Evolutionary conservation across 2,797 vertebrate species (phyloP).

Genomic region (Glossophaga mutica): DNA sequence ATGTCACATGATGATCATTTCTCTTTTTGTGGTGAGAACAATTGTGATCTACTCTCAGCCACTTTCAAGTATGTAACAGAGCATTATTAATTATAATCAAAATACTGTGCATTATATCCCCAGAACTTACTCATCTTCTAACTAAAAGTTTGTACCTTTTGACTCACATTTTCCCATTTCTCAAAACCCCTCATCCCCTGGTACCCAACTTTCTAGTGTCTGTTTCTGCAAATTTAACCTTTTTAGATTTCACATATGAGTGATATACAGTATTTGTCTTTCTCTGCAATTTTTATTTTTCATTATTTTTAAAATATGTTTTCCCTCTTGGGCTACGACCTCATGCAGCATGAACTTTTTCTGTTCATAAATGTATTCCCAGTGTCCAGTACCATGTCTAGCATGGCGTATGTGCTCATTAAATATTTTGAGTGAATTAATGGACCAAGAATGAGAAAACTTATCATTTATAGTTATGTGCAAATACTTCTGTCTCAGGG

Average conservation of each 20-base stretch:
- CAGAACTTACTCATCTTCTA: neutral
- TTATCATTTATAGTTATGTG: neutral
- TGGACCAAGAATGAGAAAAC: neutral
- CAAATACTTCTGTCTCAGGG: neutral
- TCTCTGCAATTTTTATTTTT: neutral
- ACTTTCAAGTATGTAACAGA: neutral
- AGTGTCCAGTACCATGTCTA: neutral
- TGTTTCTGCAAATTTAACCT: neutral
- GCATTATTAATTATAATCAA: neutral
- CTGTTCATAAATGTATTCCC: neutral
- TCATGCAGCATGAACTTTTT: neutral
- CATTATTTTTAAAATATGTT: neutral
- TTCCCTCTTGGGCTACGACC: neutral
- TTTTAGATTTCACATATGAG: neutral
- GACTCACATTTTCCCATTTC: neutral
- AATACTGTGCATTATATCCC: neutral
- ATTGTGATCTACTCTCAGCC: neutral
- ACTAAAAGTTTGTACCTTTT: neutral
- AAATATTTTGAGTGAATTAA: neutral
- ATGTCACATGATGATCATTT: neutral
- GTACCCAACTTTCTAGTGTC: neutral
- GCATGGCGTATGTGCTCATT: neutral
- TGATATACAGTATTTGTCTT: neutral
- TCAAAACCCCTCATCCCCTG: neutral
- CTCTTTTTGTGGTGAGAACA: neutral